These are phyloP conservation scores for Mormoops blainvillei DNA, from an alignment of 2,113 vertebrate genomes.

Conservation along the genomic window DNA sequence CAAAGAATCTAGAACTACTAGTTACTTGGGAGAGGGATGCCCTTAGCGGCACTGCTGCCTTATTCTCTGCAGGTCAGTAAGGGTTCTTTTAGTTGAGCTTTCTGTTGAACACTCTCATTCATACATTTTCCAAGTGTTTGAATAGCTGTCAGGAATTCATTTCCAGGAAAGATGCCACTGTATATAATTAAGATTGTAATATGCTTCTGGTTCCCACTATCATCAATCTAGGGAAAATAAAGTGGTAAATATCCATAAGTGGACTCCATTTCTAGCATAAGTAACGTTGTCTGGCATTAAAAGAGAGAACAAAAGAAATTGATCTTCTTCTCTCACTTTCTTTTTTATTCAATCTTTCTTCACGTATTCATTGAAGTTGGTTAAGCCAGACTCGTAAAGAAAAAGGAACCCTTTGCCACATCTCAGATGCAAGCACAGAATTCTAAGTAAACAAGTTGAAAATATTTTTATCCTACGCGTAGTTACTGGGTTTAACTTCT, in stretches of 20 bases:
- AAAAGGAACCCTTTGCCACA: neutral
- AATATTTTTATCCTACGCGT: slow-evolving; percentile 22
- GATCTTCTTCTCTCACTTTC: neutral
- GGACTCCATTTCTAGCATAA: neutral
- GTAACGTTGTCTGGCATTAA: neutral
- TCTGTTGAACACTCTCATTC: neutral
- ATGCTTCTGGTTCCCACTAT: neutral
- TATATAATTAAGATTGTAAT: slow-evolving; percentile 29
- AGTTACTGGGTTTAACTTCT: slow-evolving; percentile 23
- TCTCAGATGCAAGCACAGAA: neutral
- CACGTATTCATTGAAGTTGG: neutral
- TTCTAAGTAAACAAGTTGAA: slow-evolving; percentile 17
- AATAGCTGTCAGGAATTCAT: neutral
- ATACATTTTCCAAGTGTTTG: neutral
- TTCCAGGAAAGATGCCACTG: neutral
- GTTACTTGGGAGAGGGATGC: slow-evolving; percentile 23
- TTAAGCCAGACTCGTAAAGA: slow-evolving; percentile 19
- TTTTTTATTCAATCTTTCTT: neutral
- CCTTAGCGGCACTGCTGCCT: neutral
- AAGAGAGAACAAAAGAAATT: slow-evolving; percentile 14
- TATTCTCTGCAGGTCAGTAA: neutral
- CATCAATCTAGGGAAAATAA: neutral
- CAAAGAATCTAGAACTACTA: neutral
- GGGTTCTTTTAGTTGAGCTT: neutral
- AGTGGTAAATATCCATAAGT: neutral